Conservation (phyloP, 2,888 invertebrate genomes). For the Tridacna crocea region DNA sequence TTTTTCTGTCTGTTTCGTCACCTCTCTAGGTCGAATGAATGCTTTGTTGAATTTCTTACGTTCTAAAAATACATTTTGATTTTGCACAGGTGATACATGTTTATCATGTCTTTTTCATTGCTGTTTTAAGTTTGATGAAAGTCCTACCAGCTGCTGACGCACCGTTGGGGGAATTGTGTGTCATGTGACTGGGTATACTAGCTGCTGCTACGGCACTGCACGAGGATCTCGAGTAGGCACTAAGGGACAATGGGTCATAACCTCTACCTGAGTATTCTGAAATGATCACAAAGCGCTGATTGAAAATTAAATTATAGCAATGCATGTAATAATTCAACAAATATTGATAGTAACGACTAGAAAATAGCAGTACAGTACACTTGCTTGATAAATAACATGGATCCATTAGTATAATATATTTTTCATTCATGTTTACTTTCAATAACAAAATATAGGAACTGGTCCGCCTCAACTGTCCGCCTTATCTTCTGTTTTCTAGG, state of each 20-base stretch:
- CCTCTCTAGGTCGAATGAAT: no score
- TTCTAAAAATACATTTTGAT: no score
- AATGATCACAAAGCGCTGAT: conserved; percentile 9
- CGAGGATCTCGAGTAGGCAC: conserved; percentile 85
- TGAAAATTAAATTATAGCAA: not conserved
- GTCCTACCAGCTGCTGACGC: conserved; percentile 85
- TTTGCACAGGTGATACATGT: no score
- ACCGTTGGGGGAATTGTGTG: conserved; percentile 84
- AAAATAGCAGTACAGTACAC: not conserved
- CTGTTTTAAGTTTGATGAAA: not conserved
- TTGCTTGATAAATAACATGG: not conserved
- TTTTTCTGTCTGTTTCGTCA: no score
- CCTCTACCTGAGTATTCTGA: conserved; percentile 80
- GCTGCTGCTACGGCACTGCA: conserved; percentile 86
- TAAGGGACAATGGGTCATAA: conserved; percentile 86
- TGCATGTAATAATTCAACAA: not conserved
- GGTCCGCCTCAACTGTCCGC: no score
- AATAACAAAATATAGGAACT: no score
- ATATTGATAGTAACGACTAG: not conserved
- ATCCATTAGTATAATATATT: no score
- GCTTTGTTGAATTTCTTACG: no score
- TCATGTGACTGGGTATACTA: conserved; percentile 86
- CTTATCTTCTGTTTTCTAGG: no score
- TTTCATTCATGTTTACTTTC: no score
- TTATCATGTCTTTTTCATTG: no score